These are phyloP conservation scores for Drosophila bipectinata DNA, from an alignment of 1,140 invertebrate genomes.

Conservation along the genomic window DNA sequence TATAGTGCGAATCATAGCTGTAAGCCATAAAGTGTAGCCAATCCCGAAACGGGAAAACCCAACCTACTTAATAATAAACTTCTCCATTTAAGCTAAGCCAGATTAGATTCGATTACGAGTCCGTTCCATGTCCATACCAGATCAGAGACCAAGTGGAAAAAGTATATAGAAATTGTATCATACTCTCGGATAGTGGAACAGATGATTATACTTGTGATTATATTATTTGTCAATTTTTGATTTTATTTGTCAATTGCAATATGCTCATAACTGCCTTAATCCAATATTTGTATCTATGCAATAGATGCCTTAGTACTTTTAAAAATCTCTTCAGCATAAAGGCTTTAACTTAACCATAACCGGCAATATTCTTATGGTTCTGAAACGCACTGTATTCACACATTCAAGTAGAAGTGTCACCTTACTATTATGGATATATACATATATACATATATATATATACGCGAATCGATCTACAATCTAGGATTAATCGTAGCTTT, in stretches of 20 bases:
- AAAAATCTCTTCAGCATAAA: not conserved
- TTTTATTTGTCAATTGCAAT: conserved; percentile 1
- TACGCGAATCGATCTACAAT: conserved; percentile 10
- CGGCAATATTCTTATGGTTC: conserved; percentile 26
- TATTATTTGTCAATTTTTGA: not conserved
- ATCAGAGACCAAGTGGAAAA: not conserved
- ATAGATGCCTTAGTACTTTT: not conserved
- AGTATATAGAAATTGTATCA: not conserved
- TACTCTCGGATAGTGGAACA: not conserved
- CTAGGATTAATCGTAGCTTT: not conserved
- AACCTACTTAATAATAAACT: conserved; percentile 5
- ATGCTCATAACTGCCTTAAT: conserved; percentile 7
- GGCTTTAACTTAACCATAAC: conserved; percentile 19
- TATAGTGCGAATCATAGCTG: conserved; percentile 40
- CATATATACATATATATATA: conserved; percentile 9
- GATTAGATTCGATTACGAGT: not conserved
- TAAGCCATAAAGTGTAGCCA: conserved; percentile 19
- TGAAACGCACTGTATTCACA: conserved; percentile 41
- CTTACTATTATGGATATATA: too few relatives aligned
- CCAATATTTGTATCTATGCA: conserved; percentile 3
- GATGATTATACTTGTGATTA: not conserved
- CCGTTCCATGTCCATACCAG: not conserved
- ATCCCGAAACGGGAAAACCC: conserved; percentile 3
- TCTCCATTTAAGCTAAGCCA: not conserved
- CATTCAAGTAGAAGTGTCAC: not conserved